Evolutionary conservation across 2,113 vertebrate species (phyloP).

Genomic region (Mesocricetus auratus): DNA sequence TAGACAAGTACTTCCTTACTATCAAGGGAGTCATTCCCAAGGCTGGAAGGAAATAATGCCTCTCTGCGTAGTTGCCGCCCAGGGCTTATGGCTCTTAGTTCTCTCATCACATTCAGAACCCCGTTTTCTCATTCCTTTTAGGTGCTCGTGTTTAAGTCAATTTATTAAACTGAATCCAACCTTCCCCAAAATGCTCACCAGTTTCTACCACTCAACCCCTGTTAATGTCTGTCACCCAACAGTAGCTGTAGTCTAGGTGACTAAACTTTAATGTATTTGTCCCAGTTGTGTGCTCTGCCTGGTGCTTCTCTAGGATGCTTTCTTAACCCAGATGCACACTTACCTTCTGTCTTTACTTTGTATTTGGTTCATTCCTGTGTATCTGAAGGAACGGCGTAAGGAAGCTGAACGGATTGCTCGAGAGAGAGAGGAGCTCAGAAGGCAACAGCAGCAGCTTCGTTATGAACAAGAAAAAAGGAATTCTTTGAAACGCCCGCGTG

Average conservation of each 20-base stretch:
- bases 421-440: slow-evolving; percentile 95
- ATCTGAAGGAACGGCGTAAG: slow-evolving; percentile 94
- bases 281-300: slow-evolving; percentile 47
- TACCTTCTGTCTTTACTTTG: slow-evolving; percentile 44
- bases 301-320: slow-evolving; percentile 19
- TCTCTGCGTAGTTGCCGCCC: slow-evolving; percentile 65
- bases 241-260: slow-evolving; percentile 51
- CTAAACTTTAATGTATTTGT: slow-evolving; percentile 23
- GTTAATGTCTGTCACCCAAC: slow-evolving; percentile 33
- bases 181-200: slow-evolving; percentile 14
- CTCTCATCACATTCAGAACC: slow-evolving; percentile 1
- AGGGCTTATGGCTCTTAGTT: slow-evolving; percentile 45
- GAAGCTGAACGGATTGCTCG: slow-evolving; percentile 96
- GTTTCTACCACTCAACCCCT: slow-evolving; percentile 4
- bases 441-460: slow-evolving; percentile 98
- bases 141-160: slow-evolving; percentile 32
- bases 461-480: slow-evolving; percentile 98
- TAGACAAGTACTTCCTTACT: slow-evolving; percentile 28
- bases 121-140: slow-evolving; percentile 41
- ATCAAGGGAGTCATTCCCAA: slow-evolving; percentile 58
- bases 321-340: slow-evolving; percentile 53
- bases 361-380: slow-evolving; percentile 66
- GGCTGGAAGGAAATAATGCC: slow-evolving; percentile 71
- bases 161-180: slow-evolving; percentile 59
- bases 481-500: slow-evolving; percentile 95